Conservation (phyloP, 2,888 invertebrate genomes). For the Urechis unicinctus region DNA sequence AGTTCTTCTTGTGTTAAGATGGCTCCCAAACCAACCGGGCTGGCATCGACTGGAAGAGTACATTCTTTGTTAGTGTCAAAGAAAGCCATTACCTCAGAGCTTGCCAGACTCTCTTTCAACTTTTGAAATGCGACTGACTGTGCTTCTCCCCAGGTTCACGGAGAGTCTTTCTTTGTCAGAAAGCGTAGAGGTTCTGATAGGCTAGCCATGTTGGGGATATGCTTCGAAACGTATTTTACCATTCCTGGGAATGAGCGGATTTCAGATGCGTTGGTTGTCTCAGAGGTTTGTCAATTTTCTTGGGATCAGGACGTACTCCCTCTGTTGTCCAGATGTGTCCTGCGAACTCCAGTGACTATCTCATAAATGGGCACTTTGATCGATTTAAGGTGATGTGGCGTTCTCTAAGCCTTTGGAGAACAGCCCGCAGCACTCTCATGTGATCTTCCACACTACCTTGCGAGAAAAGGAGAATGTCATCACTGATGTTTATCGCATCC, state of each 20-base stretch:
- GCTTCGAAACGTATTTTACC: slow-evolving; percentile 22
- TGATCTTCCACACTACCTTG: neutral
- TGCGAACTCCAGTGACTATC: neutral
- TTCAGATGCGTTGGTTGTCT: slow-evolving; percentile 22
- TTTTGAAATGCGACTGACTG: slow-evolving; percentile 18
- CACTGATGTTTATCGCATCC: slow-evolving; percentile 8
- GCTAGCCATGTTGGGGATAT: slow-evolving; percentile 23
- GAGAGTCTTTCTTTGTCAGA: slow-evolving; percentile 18
- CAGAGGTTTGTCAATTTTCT: slow-evolving; percentile 17
- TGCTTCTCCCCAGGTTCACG: slow-evolving; percentile 19
- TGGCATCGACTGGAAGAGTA: slow-evolving; percentile 22
- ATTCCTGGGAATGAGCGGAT: slow-evolving; percentile 23
- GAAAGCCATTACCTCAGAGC: slow-evolving; percentile 14
- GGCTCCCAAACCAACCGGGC: slow-evolving; percentile 23
- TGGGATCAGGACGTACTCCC: slow-evolving; percentile 15
- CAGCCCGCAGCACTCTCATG: neutral
- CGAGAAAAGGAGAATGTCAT: slow-evolving; percentile 11
- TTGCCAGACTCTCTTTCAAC: slow-evolving; percentile 2
- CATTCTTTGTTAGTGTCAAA: slow-evolving; percentile 16
- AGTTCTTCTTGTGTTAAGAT: slow-evolving; percentile 19
- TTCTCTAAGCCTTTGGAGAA: slow-evolving; percentile 12
- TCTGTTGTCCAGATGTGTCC: slow-evolving; percentile 4
- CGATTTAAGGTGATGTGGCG: slow-evolving; percentile 11
- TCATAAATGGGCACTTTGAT: slow-evolving; percentile 11
- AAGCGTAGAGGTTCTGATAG: slow-evolving; percentile 21